Conservation (phyloP, 2,888 invertebrate genomes). For the Eutolmus rufibarbis region DNA sequence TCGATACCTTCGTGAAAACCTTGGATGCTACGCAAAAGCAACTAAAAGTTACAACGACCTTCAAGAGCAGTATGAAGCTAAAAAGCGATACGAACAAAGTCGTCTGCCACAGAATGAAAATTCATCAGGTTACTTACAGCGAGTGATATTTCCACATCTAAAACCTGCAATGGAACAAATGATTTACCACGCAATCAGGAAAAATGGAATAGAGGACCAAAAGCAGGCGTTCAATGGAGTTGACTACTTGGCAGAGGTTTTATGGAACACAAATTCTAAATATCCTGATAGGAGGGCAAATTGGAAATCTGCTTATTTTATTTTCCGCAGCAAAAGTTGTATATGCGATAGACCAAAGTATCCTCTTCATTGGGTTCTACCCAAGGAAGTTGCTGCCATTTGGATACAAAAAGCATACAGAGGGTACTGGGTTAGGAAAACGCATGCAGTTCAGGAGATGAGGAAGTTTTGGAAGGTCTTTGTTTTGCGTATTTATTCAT, state of each 20-base stretch:
- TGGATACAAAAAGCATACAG: slow-evolving; percentile 33
- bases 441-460: not conserved
- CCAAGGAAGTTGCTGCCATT: slow-evolving; percentile 25
- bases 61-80: not conserved
- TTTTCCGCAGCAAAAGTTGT: not conserved
- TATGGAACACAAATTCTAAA: slow-evolving; percentile 23
- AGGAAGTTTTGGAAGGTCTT: slow-evolving; percentile 30
- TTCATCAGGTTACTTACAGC: not conserved
- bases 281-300: not conserved
- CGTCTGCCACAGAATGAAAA: not conserved
- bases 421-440: slow-evolving; percentile 13
- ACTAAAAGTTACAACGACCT: not conserved
- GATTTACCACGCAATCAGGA: not conserved
- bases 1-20: not conserved
- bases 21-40: not conserved
- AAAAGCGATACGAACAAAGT: not conserved
- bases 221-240: slow-evolving; percentile 31
- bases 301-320: not conserved
- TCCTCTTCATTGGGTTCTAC: slow-evolving; percentile 40
- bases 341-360: slow-evolving; percentile 30
- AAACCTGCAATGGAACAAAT: not conserved
- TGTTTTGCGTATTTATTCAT: not conserved
- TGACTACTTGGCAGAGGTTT: slow-evolving; percentile 21
- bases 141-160: not conserved
- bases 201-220: not conserved